Conservation (phyloP, 2,888 invertebrate genomes). For the Scrobipalpa costella region DNA sequence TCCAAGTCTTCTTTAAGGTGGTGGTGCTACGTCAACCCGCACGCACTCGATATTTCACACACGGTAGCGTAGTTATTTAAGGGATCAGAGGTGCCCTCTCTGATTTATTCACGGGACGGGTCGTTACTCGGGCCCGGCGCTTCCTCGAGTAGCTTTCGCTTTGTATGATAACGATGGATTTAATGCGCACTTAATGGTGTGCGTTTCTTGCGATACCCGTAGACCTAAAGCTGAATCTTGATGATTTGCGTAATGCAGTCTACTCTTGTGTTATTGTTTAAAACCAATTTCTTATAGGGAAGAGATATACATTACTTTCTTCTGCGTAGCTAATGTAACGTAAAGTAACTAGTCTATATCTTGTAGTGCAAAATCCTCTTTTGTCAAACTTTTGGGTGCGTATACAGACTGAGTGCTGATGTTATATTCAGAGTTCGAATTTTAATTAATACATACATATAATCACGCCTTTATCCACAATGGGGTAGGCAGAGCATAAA, state of each 20-base stretch:
- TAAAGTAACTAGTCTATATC: no score
- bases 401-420: no score
- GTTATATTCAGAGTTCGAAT: no score
- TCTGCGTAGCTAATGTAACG: no score
- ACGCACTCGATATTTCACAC: slow-evolving; percentile 72
- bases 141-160: slow-evolving; percentile 31
- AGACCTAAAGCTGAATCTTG: slow-evolving; percentile 5
- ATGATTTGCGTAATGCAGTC: neutral
- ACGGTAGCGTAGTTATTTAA: slow-evolving; percentile 75
- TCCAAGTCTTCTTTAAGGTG: neutral
- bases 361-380: no score
- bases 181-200: slow-evolving; percentile 35
- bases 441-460: no score
- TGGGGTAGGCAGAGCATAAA: no score
- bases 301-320: no score
- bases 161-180: slow-evolving; percentile 31
- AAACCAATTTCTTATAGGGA: neutral
- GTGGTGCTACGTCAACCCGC: slow-evolving; percentile 30
- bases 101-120: slow-evolving; percentile 72
- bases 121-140: slow-evolving; percentile 43
- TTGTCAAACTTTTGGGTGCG: no score
- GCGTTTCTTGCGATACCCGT: slow-evolving; percentile 21
- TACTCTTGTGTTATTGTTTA: neutral
- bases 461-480: no score
- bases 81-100: slow-evolving; percentile 71